Percentiles rank a stretch among this genome's conserved stretches.
Conservation (phyloP, 2,888 invertebrate species). For the Campaea margaritaria region DNA sequence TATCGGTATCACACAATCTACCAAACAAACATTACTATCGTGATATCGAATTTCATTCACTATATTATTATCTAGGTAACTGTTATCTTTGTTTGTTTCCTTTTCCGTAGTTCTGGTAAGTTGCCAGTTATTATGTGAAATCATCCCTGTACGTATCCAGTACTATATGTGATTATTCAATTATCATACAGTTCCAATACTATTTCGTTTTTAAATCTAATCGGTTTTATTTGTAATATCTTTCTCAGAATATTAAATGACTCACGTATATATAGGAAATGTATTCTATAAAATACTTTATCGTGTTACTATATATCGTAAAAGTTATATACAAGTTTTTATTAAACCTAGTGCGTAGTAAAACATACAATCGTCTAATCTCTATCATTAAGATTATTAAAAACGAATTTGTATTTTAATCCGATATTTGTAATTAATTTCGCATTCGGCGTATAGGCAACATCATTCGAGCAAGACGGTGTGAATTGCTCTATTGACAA, state of each 20-base stretch:
- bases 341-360: conserved; percentile 9
- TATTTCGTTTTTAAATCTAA: too few relatives aligned
- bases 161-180: too few relatives aligned
- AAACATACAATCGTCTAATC: conserved; percentile 13
- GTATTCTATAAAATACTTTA: conserved; percentile 7
- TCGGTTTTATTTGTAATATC: neutral
- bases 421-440: conserved; percentile 44
- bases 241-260: conserved; percentile 10
- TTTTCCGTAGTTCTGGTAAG: conserved; percentile 13
- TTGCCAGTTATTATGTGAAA: neutral
- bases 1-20: conserved; percentile 30
- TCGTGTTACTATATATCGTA: conserved; percentile 1
- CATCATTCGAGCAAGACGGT: conserved; percentile 55
- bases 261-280: conserved; percentile 10
- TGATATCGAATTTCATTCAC: conserved; percentile 24
- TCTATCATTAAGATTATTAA: conserved; percentile 30
- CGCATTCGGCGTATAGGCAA: conserved; percentile 56
- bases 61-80: conserved; percentile 8
- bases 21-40: conserved; percentile 16
- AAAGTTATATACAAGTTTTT: conserved; percentile 6
- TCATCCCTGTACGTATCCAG: too few relatives aligned
- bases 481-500: conserved; percentile 74
- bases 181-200: too few relatives aligned
- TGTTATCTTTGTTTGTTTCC: conserved; percentile 14
- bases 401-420: conserved; percentile 28